A percentile compares a stretch with the other conserved stretches of the same genome.
These are phyloP conservation scores for Myotis pilosus DNA, from an alignment of 2,797 vertebrate species.

Conservation along the genomic window DNA sequence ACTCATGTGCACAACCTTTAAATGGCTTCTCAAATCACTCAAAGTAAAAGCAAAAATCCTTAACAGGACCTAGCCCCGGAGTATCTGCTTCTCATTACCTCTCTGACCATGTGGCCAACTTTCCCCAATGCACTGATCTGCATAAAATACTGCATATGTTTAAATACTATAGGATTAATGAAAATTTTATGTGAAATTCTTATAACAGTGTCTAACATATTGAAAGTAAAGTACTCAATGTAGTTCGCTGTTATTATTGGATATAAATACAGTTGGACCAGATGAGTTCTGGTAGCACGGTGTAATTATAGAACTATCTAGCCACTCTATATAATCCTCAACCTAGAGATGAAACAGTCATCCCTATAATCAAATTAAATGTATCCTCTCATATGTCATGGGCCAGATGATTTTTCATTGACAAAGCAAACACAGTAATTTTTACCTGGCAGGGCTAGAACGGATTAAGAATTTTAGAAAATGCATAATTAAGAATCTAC, in stretches of 20 bases:
- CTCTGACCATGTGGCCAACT: background rate
- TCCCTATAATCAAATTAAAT: background rate
- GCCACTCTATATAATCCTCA: background rate
- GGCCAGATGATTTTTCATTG: background rate
- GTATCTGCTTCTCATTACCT: background rate
- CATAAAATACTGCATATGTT: background rate
- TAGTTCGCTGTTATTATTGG: background rate
- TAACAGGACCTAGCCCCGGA: background rate
- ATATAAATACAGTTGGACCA: background rate
- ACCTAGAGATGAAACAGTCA: background rate
- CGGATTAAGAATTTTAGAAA: background rate
- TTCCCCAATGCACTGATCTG: background rate
- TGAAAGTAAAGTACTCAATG: background rate
- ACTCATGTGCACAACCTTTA: background rate
- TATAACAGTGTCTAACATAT: background rate
- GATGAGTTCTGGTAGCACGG: background rate
- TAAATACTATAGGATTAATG: background rate
- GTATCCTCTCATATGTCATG: background rate
- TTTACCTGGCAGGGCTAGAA: background rate
- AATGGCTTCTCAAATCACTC: background rate
- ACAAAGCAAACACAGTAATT: conserved; percentile 23
- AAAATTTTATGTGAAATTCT: background rate
- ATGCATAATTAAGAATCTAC: background rate
- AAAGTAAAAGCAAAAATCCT: background rate
- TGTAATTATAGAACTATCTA: background rate